Conservation (phyloP, 2,888 invertebrate genomes). For the Dione juno region DNA sequence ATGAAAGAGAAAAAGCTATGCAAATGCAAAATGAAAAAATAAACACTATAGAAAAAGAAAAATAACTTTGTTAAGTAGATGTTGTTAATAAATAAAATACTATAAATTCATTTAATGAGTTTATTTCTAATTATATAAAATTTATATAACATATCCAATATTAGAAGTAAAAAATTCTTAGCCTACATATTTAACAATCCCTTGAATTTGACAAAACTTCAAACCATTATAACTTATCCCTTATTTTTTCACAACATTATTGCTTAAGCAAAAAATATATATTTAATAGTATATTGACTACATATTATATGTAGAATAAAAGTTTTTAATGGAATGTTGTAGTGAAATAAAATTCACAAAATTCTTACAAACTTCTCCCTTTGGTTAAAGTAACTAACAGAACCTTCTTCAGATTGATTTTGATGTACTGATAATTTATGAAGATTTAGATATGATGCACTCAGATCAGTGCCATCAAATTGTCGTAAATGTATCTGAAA, state of each 20-base stretch:
- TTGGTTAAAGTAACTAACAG: constrained; percentile 75
- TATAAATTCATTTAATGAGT: constrained; percentile 33
- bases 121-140: constrained; percentile 29
- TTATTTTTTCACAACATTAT: neutral
- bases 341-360: constrained; percentile 50
- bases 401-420: constrained; percentile 64
- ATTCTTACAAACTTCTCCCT: constrained; percentile 73
- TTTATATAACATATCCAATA: neutral
- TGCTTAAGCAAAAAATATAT: neutral
- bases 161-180: constrained; percentile 16
- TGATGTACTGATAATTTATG: constrained; percentile 62
- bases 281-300: constrained; percentile 11
- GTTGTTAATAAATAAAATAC: constrained; percentile 58
- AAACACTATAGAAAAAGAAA: constrained; percentile 68
- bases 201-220: constrained; percentile 20
- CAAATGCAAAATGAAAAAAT: constrained; percentile 67
- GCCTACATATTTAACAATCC: constrained; percentile 20
- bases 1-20: constrained; percentile 74
- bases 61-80: constrained; percentile 61
- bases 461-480: constrained; percentile 85
- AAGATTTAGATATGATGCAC: constrained; percentile 83
- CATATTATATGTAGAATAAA: constrained; percentile 1
- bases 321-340: constrained; percentile 18
- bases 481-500: constrained; percentile 88
- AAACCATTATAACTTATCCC: neutral